Evolutionary conservation across 2,888 invertebrate genomes (phyloP), one percentile per base, ranked within the genome.

Genomic region (Eudemis profundana): DNA sequence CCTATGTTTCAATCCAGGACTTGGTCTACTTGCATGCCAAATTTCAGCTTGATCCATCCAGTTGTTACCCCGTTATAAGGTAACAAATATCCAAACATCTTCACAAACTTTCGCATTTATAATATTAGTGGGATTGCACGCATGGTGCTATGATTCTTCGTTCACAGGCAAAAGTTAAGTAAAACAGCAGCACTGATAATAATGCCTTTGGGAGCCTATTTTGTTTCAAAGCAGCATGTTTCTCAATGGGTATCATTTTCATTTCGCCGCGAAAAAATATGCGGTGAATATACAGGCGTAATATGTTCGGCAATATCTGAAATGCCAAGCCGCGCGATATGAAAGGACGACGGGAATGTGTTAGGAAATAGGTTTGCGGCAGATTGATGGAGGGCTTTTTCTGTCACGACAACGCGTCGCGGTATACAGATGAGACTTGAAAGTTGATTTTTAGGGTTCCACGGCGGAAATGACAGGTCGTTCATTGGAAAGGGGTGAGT

Each of bases 311-410:
- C 75, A 82, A 85, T 84, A 83, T 83, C 75, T 77, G 80, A 78
- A 84, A 83, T 78, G 78, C 77, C 79, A 76, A 73, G 72, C 77
- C 74, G 68, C 61, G 77, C 81, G 82, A 84, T 82, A 83, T 85
- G 81, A 83, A 82, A 82, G 81, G 81, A 77, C 70, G 79, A 72
- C 70, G 79, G 78, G 78, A 78, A 81, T 79, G 78, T 82, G 81
- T 81, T 80, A 78, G 81, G 83, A 80, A 85, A 84, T 85, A 85
- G 85, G 82, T 82, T 83, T 75, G 77, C 74, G 76, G 80, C 71
- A 73, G 77, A 79, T 78, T 89, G 87, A 88, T 87, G 80, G 87
- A 85, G 86, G 82, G 85, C 78, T 85, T 84, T 86, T 80, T 85
- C 81, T 85, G 89, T 88, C 85, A 82, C 75, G 81, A 83, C 86